Conservation (phyloP, 2,888 invertebrate genomes). For the Drosophila anceps region DNA sequence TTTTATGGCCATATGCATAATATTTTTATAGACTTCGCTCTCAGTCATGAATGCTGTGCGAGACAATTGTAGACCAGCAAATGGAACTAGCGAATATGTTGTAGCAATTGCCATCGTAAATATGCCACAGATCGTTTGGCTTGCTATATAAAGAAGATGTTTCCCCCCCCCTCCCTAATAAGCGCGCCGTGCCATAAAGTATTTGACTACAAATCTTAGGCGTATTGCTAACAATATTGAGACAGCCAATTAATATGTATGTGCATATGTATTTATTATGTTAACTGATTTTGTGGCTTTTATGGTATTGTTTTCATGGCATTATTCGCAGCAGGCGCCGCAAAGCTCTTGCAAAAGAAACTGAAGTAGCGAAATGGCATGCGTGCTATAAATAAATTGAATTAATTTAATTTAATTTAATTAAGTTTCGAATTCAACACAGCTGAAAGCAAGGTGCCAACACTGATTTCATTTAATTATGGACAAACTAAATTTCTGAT, state of each 20-base stretch:
- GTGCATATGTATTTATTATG: slow-evolving; percentile 29
- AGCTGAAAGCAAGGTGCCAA: not conserved
- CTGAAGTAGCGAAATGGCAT: not conserved
- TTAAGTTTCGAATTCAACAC: not conserved
- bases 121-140: slow-evolving; percentile 44
- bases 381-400: too few relatives aligned
- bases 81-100: slow-evolving; percentile 31
- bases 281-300: slow-evolving; percentile 20
- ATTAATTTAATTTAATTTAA: not conserved
- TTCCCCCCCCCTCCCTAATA: slow-evolving; percentile 36
- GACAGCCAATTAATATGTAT: slow-evolving; percentile 53
- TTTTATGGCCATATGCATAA: slow-evolving; percentile 58
- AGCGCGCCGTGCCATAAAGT: slow-evolving; percentile 43
- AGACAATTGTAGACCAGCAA: slow-evolving; percentile 57
- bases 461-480: not conserved
- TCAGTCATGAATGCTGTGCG: slow-evolving; percentile 33
- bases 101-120: slow-evolving; percentile 56
- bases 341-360: not conserved
- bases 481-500: not conserved
- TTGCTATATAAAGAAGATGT: too few relatives aligned
- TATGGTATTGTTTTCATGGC: slow-evolving; percentile 37
- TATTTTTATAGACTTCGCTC: slow-evolving; percentile 61
- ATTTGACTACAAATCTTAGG: slow-evolving; percentile 40
- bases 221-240: slow-evolving; percentile 43
- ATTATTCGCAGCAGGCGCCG: slow-evolving; percentile 22